These are phyloP conservation scores for Australoheros facetus DNA, from an alignment of 2,797 vertebrate genomes.

Conservation along the genomic window DNA sequence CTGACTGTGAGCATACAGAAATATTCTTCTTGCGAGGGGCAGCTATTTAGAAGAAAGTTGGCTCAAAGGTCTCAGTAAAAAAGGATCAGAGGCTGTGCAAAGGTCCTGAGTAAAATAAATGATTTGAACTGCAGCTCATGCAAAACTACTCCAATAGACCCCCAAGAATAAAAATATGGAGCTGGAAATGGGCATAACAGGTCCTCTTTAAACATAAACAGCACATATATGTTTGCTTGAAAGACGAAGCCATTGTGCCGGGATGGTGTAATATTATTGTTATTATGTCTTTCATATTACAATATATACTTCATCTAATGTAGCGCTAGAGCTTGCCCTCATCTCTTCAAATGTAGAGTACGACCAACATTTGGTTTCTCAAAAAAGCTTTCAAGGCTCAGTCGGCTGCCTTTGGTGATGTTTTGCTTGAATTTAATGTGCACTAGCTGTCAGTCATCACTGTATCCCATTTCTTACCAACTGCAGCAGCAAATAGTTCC, in stretches of 20 bases:
- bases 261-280: neutral
- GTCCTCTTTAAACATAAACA: neutral
- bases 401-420: constrained; percentile 3
- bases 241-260: neutral
- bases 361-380: constrained; percentile 17
- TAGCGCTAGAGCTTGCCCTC: neutral
- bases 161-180: neutral
- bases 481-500: constrained; percentile 25
- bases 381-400: neutral
- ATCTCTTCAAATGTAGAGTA: neutral
- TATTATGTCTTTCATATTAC: neutral
- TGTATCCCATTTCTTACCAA: constrained; percentile 20
- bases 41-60: neutral
- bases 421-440: constrained; percentile 11
- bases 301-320: neutral
- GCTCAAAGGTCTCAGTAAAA: neutral
- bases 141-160: neutral
- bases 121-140: neutral
- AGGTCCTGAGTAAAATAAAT: neutral
- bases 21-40: neutral
- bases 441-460: constrained; percentile 29
- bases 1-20: neutral
- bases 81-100: neutral
- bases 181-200: neutral
- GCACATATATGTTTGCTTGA: neutral